A percentile compares a stretch with the other conserved stretches of the same genome.
These are phyloP conservation scores for Sciurus carolinensis DNA, from an alignment of 2,797 vertebrate species.

Conservation along the genomic window DNA sequence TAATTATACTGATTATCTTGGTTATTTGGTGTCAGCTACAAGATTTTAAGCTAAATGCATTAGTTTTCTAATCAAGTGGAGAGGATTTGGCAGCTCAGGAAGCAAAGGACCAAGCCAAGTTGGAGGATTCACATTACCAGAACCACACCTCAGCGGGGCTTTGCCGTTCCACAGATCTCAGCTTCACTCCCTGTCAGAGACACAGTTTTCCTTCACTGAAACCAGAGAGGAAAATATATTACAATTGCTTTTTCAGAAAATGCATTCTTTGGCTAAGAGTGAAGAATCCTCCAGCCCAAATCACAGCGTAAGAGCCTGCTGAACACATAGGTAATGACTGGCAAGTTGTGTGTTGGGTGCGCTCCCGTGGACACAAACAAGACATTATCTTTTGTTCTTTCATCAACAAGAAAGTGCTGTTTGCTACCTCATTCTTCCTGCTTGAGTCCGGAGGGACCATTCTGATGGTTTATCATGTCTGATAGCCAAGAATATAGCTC, in stretches of 20 bases:
- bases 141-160: background rate
- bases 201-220: background rate
- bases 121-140: background rate
- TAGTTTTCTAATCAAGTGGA: constrained; percentile 5
- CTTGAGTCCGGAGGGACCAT: constrained; percentile 59
- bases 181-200: background rate
- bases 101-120: background rate
- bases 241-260: background rate
- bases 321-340: background rate
- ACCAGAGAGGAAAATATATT: background rate
- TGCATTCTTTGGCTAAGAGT: background rate
- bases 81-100: background rate
- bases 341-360: background rate
- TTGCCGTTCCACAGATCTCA: constrained; percentile 6
- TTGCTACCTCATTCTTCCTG: constrained; percentile 18
- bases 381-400: constrained; percentile 56
- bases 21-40: background rate
- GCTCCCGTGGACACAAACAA: background rate
- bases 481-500: background rate
- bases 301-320: background rate
- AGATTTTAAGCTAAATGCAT: constrained; percentile 35
- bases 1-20: background rate
- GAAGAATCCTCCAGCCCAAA: background rate
- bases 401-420: constrained; percentile 26
- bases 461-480: background rate